A percentile compares a stretch with the other conserved stretches of the same genome.
phyloP scores from a whole-genome alignment of 2,888 invertebrate species.

The Didymodactylos carnosus region DNA sequence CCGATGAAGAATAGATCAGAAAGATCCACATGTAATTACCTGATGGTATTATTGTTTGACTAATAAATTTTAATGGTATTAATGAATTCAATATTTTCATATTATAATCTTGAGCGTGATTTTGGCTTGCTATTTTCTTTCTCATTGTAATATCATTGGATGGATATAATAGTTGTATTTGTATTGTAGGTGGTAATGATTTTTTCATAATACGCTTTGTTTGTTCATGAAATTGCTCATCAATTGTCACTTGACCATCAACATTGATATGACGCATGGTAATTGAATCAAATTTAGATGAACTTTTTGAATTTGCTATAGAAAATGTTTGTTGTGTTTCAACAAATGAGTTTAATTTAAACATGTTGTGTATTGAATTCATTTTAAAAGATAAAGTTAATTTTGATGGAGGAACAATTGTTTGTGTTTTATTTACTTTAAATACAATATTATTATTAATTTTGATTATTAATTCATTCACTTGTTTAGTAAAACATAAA shows the following conservation, averaged over 20 bases:
- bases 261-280: not conserved
- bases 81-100: not conserved
- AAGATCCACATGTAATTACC: too few relatives aligned
- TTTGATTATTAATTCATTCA: not conserved
- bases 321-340: not conserved
- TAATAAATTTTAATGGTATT: not conserved
- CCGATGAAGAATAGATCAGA: too few relatives aligned
- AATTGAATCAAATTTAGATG: too few relatives aligned
- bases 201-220: not conserved
- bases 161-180: not conserved
- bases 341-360: not conserved
- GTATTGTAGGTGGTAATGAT: not conserved
- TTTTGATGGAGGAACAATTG: not conserved
- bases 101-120: not conserved
- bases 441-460: not conserved
- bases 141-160: not conserved
- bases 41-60: not conserved
- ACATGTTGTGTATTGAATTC: not conserved
- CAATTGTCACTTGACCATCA: not conserved
- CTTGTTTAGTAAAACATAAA: not conserved
- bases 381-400: not conserved
- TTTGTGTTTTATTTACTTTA: not conserved
- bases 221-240: not conserved
- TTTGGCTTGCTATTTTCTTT: not conserved
- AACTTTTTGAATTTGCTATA: not conserved